These are phyloP conservation scores for Incurvaria masculella DNA, from an alignment of 2,888 invertebrate genomes.

Conservation along the genomic window DNA sequence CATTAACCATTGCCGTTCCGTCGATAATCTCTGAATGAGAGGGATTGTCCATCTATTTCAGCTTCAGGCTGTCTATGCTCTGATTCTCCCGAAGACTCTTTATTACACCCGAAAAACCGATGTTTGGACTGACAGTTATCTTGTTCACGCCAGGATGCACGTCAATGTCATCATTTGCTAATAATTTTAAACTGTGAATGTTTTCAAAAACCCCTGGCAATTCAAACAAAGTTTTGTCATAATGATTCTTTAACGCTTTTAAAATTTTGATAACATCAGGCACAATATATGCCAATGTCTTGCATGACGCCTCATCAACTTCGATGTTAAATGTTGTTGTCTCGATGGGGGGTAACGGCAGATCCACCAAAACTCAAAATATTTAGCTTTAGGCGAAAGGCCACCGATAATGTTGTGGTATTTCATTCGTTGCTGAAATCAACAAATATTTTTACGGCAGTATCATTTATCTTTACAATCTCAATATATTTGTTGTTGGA, in stretches of 20 bases:
- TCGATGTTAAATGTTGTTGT: not conserved
- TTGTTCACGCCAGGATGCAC: slow-evolving; percentile 5
- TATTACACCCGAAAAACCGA: not conserved
- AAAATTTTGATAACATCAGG: slow-evolving; percentile 5
- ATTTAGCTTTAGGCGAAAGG: not conserved
- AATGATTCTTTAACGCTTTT: not conserved
- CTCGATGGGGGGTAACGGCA: not conserved
- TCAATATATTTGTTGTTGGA: slow-evolving; percentile 4
- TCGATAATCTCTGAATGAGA: slow-evolving; percentile 1
- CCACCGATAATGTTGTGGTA: not conserved
- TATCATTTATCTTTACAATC: slow-evolving; percentile 3
- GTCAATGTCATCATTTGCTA: not conserved
- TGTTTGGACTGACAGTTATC: slow-evolving; percentile 1
- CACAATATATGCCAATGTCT: slow-evolving; percentile 2
- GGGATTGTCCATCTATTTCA: not conserved
- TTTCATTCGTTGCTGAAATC: slow-evolving; percentile 8
- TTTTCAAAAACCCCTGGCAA: slow-evolving; percentile 2
- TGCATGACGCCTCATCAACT: slow-evolving; percentile 3
- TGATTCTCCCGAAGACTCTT: not conserved
- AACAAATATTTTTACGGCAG: slow-evolving; percentile 1
- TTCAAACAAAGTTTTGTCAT: slow-evolving; percentile 2
- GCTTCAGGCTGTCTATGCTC: not conserved
- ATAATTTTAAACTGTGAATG: slow-evolving; percentile 2
- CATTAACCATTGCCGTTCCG: not conserved
- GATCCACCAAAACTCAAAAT: not conserved